A percentile compares a stretch with the other conserved stretches of the same genome.
These are phyloP conservation scores for Philopotamus ludificatus DNA, from an alignment of 1,140 invertebrate species.

Conservation along the genomic window DNA sequence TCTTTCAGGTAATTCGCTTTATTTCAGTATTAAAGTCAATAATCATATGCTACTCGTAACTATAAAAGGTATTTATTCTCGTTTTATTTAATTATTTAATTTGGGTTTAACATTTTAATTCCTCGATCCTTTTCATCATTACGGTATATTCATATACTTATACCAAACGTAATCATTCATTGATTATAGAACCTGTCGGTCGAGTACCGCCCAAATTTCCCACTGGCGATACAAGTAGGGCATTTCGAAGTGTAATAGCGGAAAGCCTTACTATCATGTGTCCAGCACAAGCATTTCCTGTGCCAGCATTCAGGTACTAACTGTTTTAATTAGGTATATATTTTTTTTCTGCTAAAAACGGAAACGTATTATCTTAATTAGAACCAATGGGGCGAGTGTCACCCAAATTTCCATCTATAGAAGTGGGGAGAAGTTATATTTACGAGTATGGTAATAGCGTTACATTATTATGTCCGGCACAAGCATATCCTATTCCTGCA, in stretches of 20 bases:
- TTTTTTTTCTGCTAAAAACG: constrained; percentile 13
- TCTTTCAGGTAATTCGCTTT: constrained; percentile 54
- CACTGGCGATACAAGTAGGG: constrained; percentile 65
- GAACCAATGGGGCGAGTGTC: constrained; percentile 59
- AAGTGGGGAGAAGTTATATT: constrained; percentile 55
- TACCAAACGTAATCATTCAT: too few relatives aligned
- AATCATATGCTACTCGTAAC: too few relatives aligned
- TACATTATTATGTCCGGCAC: constrained; percentile 69
- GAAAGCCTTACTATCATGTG: constrained; percentile 64
- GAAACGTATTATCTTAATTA: constrained; percentile 45
- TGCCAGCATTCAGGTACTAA: constrained; percentile 67
- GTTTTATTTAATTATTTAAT: too few relatives aligned
- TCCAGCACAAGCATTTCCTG: constrained; percentile 70
- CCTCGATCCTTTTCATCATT: too few relatives aligned
- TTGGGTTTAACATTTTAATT: too few relatives aligned
- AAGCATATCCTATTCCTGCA: constrained; percentile 69
- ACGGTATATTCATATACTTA: too few relatives aligned
- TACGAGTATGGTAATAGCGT: constrained; percentile 44
- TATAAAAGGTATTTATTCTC: too few relatives aligned
- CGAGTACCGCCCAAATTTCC: constrained; percentile 75
- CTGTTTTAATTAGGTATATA: too few relatives aligned
- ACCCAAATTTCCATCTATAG: constrained; percentile 58
- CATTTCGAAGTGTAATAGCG: constrained; percentile 56
- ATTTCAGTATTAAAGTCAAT: too few relatives aligned
- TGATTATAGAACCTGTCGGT: constrained; percentile 69